phyloP scores from a whole-genome alignment of 1,140 invertebrate genomes.

The Drosophila kohkoa region DNA sequence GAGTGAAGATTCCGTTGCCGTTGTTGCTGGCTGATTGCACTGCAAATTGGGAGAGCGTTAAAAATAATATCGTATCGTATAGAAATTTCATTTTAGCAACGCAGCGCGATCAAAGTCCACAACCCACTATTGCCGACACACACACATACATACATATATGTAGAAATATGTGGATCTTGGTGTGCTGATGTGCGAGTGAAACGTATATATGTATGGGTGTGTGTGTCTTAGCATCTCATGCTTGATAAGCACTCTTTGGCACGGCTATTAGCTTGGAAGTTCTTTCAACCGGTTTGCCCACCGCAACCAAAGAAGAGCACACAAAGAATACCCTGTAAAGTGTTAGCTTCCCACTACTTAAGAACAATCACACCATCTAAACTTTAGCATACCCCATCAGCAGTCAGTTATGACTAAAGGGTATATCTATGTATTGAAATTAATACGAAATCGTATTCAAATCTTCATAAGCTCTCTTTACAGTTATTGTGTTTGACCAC shows the following conservation, averaged over 20 bases:
- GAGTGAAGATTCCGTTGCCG: constrained; percentile 12
- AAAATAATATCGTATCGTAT: constrained; percentile 58
- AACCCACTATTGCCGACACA: constrained; percentile 35
- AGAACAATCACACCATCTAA: neutral
- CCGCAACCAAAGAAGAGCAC: constrained; percentile 6
- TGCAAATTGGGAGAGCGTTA: constrained; percentile 52
- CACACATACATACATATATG: neutral
- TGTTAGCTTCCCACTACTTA: neutral
- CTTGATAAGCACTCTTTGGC: constrained; percentile 72
- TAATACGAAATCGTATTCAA: constrained; percentile 20
- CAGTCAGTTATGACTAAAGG: neutral
- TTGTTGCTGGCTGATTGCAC: constrained; percentile 28
- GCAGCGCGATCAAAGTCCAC: constrained; percentile 70
- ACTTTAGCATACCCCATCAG: neutral
- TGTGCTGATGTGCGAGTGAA: constrained; percentile 17
- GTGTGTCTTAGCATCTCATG: constrained; percentile 62
- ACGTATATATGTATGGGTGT: neutral
- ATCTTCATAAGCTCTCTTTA: constrained; percentile 35
- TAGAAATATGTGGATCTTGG: constrained; percentile 28
- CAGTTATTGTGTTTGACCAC: constrained; percentile 73
- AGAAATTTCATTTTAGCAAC: constrained; percentile 76
- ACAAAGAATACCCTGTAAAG: constrained; percentile 1
- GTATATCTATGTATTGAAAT: constrained; percentile 9
- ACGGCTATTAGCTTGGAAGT: constrained; percentile 47
- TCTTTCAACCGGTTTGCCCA: constrained; percentile 66